Base-by-base conservation (phyloP, 2,113 vertebrate genomes). In the Proterorhinus semilunaris region DNA sequence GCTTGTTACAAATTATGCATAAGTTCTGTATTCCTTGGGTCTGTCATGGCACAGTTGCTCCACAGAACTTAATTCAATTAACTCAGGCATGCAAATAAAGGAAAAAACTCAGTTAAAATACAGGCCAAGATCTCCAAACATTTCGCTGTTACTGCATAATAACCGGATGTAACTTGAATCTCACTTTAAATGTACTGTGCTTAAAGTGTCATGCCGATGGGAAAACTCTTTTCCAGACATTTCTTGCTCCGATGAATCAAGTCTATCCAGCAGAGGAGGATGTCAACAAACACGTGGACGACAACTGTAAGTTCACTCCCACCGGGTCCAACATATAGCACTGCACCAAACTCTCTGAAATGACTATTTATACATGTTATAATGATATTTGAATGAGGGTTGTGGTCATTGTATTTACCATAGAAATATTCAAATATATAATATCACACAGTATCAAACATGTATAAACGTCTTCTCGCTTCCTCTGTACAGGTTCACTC, bases 231-330 rank as follows among this genome's bases (percentile, higher is more conserved):
- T 84, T 91, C 6, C 86, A 99, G 97, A 96, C 93, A 46, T 97
- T 98, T 87, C 93, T 97, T 78, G 95, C 96, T 87, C 88, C 93
- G 16, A 93, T 99, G 91, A 98, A 90, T 86, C 96, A 98, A 92
- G 98, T 99, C 63, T 99, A 98, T 83, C 96, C 97, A 80, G 98
- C 97, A 12, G 98, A 99, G 83, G 98, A 99, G 45, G 96, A 99
- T 69, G 96, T 94, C 88, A 95, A 96, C 91, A 99, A 99, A 80
- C 93, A 94, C 80, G 95, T 99, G 62, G 97, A 99, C 82, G 98
- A 99, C 92, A 99, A 99, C 72, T 99, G 97, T 99, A 91, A 95
- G 96, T 94, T 86, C 21, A 36, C 21, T 21, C 61, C 27, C 27
- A 36, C 27, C 4, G 27, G 27, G 27, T 3, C 27, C 2, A 36